A percentile compares a stretch with the other conserved stretches of the same genome.
phyloP scores from a whole-genome alignment of 2,888 invertebrate species.

The Anorthoa munda region DNA sequence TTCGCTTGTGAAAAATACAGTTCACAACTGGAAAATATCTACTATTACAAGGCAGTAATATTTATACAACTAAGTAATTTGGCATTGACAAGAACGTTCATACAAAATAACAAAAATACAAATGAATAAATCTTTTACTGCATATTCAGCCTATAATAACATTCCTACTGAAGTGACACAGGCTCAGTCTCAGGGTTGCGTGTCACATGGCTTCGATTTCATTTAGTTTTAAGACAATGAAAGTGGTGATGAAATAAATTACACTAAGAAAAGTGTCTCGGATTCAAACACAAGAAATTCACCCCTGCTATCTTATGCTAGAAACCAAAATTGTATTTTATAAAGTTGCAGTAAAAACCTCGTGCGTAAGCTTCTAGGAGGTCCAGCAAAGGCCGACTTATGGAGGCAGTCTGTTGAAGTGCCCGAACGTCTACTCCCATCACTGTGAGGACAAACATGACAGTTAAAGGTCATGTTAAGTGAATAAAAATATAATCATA shows the following conservation, averaged over 20 bases:
- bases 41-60: neutral
- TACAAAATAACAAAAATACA: no score
- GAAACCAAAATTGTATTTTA: neutral
- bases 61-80: neutral
- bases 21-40: neutral
- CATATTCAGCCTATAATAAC: no score
- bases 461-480: constrained; percentile 13
- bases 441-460: constrained; percentile 21
- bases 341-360: constrained; percentile 36
- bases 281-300: no score
- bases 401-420: neutral
- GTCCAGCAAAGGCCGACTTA: neutral
- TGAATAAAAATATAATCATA: neutral
- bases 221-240: neutral
- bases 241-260: neutral
- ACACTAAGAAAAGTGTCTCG: no score
- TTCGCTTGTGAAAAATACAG: neutral
- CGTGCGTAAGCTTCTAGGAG: neutral
- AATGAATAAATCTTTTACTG: no score
- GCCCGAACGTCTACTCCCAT: neutral
- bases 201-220: neutral
- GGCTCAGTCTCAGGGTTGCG: neutral
- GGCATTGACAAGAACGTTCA: no score
- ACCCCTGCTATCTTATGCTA: neutral
- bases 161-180: neutral